Conservation (phyloP, 2,888 invertebrate species). For the Philopedon plagiatum region DNA sequence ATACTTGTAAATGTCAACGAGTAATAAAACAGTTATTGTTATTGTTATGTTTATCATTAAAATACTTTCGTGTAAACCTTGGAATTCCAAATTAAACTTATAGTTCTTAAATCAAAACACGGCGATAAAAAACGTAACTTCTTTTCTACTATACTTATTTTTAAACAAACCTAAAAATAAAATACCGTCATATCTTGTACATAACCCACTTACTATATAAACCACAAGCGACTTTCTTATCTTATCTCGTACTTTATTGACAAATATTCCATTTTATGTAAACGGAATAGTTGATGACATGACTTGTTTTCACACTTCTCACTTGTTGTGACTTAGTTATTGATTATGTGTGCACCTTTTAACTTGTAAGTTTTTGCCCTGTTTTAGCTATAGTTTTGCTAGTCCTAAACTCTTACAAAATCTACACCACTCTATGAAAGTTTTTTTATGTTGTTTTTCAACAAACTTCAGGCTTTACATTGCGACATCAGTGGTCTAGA, state of each 20-base stretch:
- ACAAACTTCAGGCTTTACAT: too few relatives aligned
- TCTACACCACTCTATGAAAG: too few relatives aligned
- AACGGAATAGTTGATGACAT: slow-evolving; percentile 11
- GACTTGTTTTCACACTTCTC: slow-evolving; percentile 8
- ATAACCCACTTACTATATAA: slow-evolving; percentile 5
- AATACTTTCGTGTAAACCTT: neutral
- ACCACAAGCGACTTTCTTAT: slow-evolving; percentile 2
- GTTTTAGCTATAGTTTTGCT: too few relatives aligned
- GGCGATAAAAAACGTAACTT: neutral
- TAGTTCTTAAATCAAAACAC: neutral
- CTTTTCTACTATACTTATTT: slow-evolving; percentile 1
- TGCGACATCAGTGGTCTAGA: too few relatives aligned
- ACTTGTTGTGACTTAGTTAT: neutral
- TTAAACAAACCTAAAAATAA: neutral
- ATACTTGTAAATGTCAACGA: neutral
- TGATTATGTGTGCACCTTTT: neutral
- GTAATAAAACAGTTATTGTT: slow-evolving; percentile 1
- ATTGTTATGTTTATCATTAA: neutral
- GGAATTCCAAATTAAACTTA: neutral
- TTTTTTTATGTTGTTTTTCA: too few relatives aligned
- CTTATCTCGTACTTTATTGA: slow-evolving; percentile 21
- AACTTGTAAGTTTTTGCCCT: neutral
- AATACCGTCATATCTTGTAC: neutral
- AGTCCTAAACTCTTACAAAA: too few relatives aligned
- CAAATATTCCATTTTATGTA: slow-evolving; percentile 9